phyloP scores from a whole-genome alignment of 2,888 invertebrate genomes.

The Cantharis rustica region DNA sequence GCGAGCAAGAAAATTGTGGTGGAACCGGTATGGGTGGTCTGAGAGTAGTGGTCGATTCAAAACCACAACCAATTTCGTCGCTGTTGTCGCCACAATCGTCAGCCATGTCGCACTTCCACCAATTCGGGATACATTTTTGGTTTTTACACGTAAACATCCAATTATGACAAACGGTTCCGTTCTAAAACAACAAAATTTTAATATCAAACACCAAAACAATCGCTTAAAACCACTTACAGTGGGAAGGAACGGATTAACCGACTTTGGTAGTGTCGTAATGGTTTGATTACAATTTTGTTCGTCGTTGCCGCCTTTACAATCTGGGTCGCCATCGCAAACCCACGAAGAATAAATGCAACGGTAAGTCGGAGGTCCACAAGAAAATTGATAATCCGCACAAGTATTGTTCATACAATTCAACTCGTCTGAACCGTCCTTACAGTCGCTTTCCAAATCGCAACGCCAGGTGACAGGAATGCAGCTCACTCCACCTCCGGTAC shows the following conservation, averaged over 20 bases:
- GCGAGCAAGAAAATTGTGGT: slow-evolving; percentile 53
- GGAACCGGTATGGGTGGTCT: slow-evolving; percentile 40
- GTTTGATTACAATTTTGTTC: slow-evolving; percentile 68
- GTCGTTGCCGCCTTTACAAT: slow-evolving; percentile 73
- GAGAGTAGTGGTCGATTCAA: slow-evolving; percentile 27
- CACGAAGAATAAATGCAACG: slow-evolving; percentile 76
- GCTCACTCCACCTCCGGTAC: slow-evolving; percentile 57
- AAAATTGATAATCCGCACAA: slow-evolving; percentile 75
- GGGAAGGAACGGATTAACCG: slow-evolving; percentile 37
- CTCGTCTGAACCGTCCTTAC: slow-evolving; percentile 76
- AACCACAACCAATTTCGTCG: slow-evolving; percentile 66
- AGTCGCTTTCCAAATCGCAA: slow-evolving; percentile 85
- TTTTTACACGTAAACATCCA: slow-evolving; percentile 81
- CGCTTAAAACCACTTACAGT: slow-evolving; percentile 10
- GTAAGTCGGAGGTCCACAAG: slow-evolving; percentile 57
- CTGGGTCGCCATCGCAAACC: slow-evolving; percentile 81
- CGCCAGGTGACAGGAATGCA: slow-evolving; percentile 78
- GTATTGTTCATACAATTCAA: slow-evolving; percentile 67
- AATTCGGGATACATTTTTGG: slow-evolving; percentile 72
- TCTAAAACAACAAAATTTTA: slow-evolving; percentile 36
- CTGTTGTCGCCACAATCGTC: slow-evolving; percentile 77
- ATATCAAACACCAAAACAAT: background rate
- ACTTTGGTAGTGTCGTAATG: slow-evolving; percentile 36
- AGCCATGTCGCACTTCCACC: slow-evolving; percentile 81
- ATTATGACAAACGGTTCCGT: slow-evolving; percentile 63